Percentiles rank a stretch among this genome's conserved stretches.
phyloP scores from a whole-genome alignment of 2,113 vertebrate species.

The Gallinago jamesoni region DNA sequence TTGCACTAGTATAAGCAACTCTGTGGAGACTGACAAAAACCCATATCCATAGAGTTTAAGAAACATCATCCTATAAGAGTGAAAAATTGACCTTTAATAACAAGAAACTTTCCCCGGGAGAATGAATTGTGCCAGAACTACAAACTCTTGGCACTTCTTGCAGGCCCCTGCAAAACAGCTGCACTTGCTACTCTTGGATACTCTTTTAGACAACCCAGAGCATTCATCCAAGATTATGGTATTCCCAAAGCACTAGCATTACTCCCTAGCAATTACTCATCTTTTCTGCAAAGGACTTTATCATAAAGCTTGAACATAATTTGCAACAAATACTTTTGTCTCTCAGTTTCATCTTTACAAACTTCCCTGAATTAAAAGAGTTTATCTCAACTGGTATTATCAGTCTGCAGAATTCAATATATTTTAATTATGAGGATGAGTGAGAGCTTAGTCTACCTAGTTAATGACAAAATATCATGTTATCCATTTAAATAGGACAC shows the following conservation, averaged over 20 bases:
- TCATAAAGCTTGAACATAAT: conserved; percentile 13
- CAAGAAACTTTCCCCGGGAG: background rate
- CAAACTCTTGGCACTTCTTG: background rate
- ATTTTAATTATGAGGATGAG: conserved; percentile 41
- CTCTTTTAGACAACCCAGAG: background rate
- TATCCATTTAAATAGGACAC: conserved; percentile 41
- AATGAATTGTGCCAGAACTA: background rate
- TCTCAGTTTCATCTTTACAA: conserved; percentile 28
- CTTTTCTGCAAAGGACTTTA: background rate
- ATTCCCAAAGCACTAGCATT: background rate
- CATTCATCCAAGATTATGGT: background rate
- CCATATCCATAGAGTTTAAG: background rate
- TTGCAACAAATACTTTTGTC: conserved; percentile 23
- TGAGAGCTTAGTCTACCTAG: conserved; percentile 21
- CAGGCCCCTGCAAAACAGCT: background rate
- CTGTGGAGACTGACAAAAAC: background rate
- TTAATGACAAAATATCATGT: conserved; percentile 1
- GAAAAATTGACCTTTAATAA: background rate
- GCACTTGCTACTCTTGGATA: background rate
- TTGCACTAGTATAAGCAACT: background rate
- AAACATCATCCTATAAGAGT: background rate
- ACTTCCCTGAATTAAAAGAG: background rate
- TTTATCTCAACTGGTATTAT: conserved; percentile 24
- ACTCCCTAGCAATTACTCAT: background rate
- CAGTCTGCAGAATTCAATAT: background rate